Evolutionary conservation across 1,140 invertebrate species (phyloP).

Genomic region (Musca vetustissima): DNA sequence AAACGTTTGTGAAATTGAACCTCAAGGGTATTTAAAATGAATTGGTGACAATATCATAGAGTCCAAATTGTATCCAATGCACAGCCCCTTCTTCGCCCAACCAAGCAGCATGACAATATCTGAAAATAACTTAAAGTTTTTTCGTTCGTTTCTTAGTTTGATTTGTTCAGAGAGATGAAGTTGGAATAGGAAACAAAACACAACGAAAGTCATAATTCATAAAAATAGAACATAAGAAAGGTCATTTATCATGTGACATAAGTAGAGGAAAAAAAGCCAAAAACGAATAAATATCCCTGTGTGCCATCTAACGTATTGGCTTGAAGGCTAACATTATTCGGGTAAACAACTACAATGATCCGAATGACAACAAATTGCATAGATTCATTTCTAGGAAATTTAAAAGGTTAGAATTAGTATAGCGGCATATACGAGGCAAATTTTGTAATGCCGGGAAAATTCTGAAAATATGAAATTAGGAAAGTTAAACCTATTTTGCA

Average conservation of each 20-base stretch:
- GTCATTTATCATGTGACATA: conserved; percentile 32
- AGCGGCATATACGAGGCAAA: conserved; percentile 16
- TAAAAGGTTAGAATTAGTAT: not conserved
- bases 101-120: not conserved
- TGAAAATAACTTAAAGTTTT: too few relatives aligned
- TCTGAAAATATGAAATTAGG: too few relatives aligned
- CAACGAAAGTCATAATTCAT: conserved; percentile 30
- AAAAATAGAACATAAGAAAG: conserved; percentile 28
- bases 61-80: too few relatives aligned
- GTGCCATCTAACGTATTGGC: not conserved
- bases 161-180: not conserved
- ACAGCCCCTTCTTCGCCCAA: too few relatives aligned
- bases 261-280: conserved; percentile 25
- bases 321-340: too few relatives aligned
- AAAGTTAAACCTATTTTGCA: too few relatives aligned
- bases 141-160: too few relatives aligned
- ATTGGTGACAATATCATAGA: conserved; percentile 17
- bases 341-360: conserved; percentile 4
- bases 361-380: conserved; percentile 12
- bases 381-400: not conserved
- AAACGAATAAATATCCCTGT: not conserved
- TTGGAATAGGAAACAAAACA: conserved; percentile 9
- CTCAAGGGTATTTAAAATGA: conserved; percentile 31
- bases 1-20: not conserved
- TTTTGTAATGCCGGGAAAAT: too few relatives aligned